Evolutionary conservation across 2,113 vertebrate species (phyloP).

Genomic region (Hemichromis elongatus): DNA sequence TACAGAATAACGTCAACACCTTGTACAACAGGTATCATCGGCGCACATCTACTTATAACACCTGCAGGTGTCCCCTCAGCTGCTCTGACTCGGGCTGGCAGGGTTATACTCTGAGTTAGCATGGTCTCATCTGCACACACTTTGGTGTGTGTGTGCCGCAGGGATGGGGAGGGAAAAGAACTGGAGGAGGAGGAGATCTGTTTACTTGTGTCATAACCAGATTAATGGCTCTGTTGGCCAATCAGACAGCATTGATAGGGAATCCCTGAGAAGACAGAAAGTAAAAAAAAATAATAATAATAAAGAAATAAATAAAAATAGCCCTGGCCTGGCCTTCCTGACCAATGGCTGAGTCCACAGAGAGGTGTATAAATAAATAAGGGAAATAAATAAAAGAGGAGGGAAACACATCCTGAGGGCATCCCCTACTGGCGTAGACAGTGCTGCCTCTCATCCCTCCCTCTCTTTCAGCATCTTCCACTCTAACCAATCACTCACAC

Average conservation of each 20-base stretch:
- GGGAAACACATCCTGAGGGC: constrained; percentile 71
- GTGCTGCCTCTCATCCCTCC: constrained; percentile 24
- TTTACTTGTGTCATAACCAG: constrained; percentile 29
- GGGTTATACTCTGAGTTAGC: neutral
- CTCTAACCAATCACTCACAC: constrained; percentile 58
- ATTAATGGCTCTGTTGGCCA: constrained; percentile 52
- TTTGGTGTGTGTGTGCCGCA: neutral
- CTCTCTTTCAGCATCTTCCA: constrained; percentile 28
- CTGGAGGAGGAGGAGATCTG: neutral
- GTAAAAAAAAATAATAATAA: neutral
- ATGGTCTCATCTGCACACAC: constrained; percentile 32
- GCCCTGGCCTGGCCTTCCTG: constrained; percentile 16
- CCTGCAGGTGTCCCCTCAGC: constrained; percentile 7
- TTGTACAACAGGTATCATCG: neutral
- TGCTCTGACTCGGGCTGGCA: neutral
- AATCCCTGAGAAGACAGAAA: constrained; percentile 57
- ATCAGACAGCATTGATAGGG: constrained; percentile 44
- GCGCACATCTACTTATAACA: neutral
- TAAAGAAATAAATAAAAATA: constrained; percentile 39
- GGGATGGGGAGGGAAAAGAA: neutral
- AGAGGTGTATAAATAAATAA: constrained; percentile 67
- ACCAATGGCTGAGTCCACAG: constrained; percentile 52
- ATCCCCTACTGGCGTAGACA: constrained; percentile 62
- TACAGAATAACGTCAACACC: neutral
- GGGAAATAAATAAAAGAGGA: constrained; percentile 69